phyloP scores from a whole-genome alignment of 2,888 invertebrate genomes.

The Chloroclystis v-ata region DNA sequence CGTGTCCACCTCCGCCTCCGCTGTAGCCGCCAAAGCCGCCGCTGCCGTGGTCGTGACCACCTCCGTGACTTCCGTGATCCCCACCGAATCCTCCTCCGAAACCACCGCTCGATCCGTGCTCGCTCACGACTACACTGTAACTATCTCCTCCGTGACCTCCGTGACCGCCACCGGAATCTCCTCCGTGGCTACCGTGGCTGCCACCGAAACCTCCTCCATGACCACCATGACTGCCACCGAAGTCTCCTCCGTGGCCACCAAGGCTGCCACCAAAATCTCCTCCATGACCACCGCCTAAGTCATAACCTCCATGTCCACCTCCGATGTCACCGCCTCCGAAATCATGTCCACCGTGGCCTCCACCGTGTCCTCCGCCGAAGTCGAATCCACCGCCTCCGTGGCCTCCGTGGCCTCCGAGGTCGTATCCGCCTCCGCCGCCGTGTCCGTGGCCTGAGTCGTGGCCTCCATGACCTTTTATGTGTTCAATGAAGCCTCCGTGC shows the following conservation, averaged over 20 bases:
- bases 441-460: slow-evolving; percentile 44
- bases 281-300: slow-evolving; percentile 40
- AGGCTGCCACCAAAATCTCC: slow-evolving; percentile 27
- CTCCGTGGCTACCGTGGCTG: slow-evolving; percentile 29
- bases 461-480: slow-evolving; percentile 34
- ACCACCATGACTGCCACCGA: slow-evolving; percentile 33
- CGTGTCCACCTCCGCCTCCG: slow-evolving; percentile 38
- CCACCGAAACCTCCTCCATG: slow-evolving; percentile 37
- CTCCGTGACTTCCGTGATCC: slow-evolving; percentile 33
- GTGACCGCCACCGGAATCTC: slow-evolving; percentile 33
- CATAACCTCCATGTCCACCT: slow-evolving; percentile 37
- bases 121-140: slow-evolving; percentile 42
- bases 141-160: slow-evolving; percentile 38
- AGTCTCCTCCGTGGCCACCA: slow-evolving; percentile 36
- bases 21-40: slow-evolving; percentile 29
- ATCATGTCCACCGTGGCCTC: slow-evolving; percentile 40
- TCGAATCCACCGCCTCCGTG: slow-evolving; percentile 44
- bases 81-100: slow-evolving; percentile 33
- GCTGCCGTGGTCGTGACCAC: slow-evolving; percentile 34
- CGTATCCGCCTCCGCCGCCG: slow-evolving; percentile 41
- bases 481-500: slow-evolving; percentile 45
- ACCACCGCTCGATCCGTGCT: slow-evolving; percentile 46
- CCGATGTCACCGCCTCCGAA: slow-evolving; percentile 30
- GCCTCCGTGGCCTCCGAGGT: slow-evolving; percentile 45
- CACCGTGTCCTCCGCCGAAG: slow-evolving; percentile 31